Conservation (phyloP, 2,888 invertebrate genomes). For the Sinopyrophorus schimmeli region DNA sequence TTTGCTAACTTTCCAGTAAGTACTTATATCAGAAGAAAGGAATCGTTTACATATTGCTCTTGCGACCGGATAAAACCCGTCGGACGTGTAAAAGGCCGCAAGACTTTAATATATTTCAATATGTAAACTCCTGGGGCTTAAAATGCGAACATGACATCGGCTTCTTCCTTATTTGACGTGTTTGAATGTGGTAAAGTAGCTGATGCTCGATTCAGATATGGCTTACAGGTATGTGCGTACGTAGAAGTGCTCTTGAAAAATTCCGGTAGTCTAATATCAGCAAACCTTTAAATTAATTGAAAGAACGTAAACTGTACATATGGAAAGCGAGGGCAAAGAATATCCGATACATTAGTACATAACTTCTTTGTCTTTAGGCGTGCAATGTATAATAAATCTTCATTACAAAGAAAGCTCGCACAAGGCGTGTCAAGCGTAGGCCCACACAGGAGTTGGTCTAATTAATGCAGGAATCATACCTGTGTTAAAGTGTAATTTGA, state of each 20-base stretch:
- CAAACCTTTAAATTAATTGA: no score
- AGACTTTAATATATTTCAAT: slow-evolving; percentile 26
- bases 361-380: slow-evolving; percentile 19
- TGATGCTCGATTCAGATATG: slow-evolving; percentile 16
- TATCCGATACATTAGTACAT: no score
- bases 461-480: slow-evolving; percentile 46
- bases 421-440: slow-evolving; percentile 41
- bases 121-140: slow-evolving; percentile 20
- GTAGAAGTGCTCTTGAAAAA: slow-evolving; percentile 27
- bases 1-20: background rate
- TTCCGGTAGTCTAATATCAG: slow-evolving; percentile 42
- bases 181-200: slow-evolving; percentile 15
- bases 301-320: no score
- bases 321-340: no score
- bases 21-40: slow-evolving; percentile 8
- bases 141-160: slow-evolving; percentile 34
- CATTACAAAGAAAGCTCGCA: slow-evolving; percentile 42
- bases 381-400: slow-evolving; percentile 41
- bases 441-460: slow-evolving; percentile 46
- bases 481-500: slow-evolving; percentile 50
- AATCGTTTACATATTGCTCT: slow-evolving; percentile 16
- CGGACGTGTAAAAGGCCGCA: slow-evolving; percentile 13
- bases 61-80: slow-evolving; percentile 17
- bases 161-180: slow-evolving; percentile 33
- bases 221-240: slow-evolving; percentile 16